Conservation (phyloP, 2,888 invertebrate species). For the Zhuqinia jingwanae region DNA sequence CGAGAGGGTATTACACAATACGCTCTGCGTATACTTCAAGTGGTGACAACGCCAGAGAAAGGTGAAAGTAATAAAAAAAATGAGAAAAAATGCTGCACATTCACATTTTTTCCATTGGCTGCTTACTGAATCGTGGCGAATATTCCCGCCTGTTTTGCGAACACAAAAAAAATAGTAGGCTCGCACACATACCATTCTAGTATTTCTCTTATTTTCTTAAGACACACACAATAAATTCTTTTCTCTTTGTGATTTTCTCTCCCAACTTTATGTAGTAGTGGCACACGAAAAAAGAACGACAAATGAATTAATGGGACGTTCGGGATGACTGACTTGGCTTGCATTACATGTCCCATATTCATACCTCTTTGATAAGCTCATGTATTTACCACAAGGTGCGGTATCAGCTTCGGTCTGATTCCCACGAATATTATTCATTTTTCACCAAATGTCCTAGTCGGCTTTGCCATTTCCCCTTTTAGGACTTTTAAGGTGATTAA, state of each 20-base stretch:
- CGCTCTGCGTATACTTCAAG: background rate
- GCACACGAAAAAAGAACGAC: no score
- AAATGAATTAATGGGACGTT: no score
- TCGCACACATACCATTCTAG: background rate
- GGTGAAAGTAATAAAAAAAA: constrained; percentile 5
- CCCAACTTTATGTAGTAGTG: background rate
- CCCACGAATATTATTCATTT: no score
- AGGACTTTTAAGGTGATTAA: no score
- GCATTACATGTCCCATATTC: no score
- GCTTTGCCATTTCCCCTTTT: no score
- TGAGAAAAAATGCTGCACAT: background rate
- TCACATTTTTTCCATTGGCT: background rate
- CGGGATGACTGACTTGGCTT: no score
- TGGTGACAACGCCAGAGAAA: background rate
- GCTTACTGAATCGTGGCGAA: background rate
- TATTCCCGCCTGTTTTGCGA: background rate
- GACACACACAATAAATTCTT: background rate
- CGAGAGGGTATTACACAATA: background rate
- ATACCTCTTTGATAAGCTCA: no score
- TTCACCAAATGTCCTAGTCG: no score
- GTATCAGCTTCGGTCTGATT: no score
- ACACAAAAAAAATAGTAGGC: background rate
- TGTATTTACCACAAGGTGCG: no score
- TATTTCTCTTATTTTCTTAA: background rate
- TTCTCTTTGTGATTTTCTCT: background rate